These are phyloP conservation scores for Phoeniculus purpureus DNA, from an alignment of 2,797 vertebrate genomes.

Conservation along the genomic window DNA sequence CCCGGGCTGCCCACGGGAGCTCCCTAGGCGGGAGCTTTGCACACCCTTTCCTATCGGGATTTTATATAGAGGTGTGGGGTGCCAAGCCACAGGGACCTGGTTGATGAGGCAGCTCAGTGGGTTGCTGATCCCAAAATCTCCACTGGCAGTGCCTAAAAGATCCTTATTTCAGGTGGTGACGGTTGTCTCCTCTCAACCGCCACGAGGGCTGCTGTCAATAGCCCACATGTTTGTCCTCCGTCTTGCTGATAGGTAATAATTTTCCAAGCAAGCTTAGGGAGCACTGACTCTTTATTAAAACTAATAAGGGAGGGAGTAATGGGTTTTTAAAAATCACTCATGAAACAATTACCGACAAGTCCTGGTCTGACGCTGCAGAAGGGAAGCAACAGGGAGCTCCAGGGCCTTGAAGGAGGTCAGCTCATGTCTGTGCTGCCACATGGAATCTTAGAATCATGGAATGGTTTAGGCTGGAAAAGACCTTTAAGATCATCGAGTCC, in stretches of 20 bases:
- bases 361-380: conserved; percentile 38
- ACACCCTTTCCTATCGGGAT: not conserved
- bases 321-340: conserved; percentile 72
- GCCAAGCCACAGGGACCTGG: fast-evolving
- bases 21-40: not conserved
- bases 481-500: no score
- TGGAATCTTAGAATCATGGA: no score
- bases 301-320: conserved; percentile 68
- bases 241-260: conserved; percentile 83
- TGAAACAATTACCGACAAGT: conserved; percentile 73
- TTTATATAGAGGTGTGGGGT: not conserved
- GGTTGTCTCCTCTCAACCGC: conserved; percentile 17
- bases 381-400: not conserved
- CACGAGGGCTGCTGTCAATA: conserved; percentile 75
- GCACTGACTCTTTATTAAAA: conserved; percentile 77
- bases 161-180: not conserved
- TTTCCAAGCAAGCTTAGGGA: conserved; percentile 75
- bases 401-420: not conserved
- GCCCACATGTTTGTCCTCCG: conserved; percentile 67
- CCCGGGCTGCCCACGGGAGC: fast-evolving
- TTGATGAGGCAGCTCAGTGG: no score
- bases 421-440: not conserved
- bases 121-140: not conserved
- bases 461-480: no score
- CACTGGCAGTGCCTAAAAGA: no score